phyloP scores from a whole-genome alignment of 2,113 vertebrate genomes.

The Oreocharis arfaki region DNA sequence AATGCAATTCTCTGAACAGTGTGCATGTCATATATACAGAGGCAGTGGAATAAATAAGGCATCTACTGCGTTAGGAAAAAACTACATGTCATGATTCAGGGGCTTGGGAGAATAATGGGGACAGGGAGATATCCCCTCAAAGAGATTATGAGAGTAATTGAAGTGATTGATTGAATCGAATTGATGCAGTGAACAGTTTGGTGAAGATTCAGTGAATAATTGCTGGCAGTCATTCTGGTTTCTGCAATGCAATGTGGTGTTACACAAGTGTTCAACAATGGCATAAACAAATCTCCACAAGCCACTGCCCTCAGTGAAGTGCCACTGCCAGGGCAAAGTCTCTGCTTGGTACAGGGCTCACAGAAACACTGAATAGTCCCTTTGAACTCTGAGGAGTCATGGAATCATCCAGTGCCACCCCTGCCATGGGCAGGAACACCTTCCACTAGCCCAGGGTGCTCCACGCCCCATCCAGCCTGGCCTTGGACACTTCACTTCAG shows the following conservation, averaged over 20 bases:
- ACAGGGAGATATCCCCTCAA: not conserved
- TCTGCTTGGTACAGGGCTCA: not conserved
- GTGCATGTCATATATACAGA: not conserved
- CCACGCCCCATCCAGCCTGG: fast-evolving
- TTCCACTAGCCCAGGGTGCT: fast-evolving
- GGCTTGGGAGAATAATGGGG: not conserved
- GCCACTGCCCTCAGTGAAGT: not conserved
- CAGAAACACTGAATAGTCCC: not conserved
- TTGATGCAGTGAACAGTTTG: not conserved
- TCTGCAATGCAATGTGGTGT: not conserved
- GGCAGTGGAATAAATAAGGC: not conserved
- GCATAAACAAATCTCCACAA: not conserved
- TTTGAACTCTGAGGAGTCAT: not conserved
- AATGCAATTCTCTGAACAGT: not conserved
- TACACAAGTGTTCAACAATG: not conserved
- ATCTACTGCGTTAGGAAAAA: not conserved
- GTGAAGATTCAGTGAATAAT: not conserved
- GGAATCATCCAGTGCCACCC: not conserved
- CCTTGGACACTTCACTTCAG: not conserved
- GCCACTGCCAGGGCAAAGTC: not conserved
- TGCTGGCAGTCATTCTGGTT: not conserved
- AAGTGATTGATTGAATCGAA: not conserved
- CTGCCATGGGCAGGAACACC: not conserved
- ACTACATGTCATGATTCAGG: not conserved
- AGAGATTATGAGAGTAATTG: not conserved